Base-by-base conservation (phyloP, 2,888 invertebrate species). In the Cetonia aurata region DNA sequence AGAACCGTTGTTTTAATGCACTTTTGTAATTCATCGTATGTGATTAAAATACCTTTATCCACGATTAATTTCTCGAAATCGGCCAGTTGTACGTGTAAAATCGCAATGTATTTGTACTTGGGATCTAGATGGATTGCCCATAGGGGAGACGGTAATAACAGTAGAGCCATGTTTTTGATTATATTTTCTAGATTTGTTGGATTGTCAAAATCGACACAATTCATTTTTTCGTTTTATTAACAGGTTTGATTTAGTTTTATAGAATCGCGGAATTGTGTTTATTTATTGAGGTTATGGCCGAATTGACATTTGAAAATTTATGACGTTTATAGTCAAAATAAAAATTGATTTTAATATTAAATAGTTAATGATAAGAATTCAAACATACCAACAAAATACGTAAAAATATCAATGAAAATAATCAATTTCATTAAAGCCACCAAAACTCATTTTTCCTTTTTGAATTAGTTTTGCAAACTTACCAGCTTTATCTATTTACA, bases 101-200 rank as follows among this genome's bases (percentile, higher is more conserved):
- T 69, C 12, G 75, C 79, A 41, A 78, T 72, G 56, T 76, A 79
- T 44, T 77, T 71, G 67, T 73, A 74, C 60, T 75, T 73, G 10
- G 79, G 77, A 72, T 80, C 78, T 25, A 77, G 59, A 70, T 79
- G 79, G 31, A 77, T 67, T n/a, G 75, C 78, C 80, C 80, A 80
- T 42, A 79, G 69, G n/a, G 76, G 71, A 46, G 78, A 78, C 3
- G 80, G 80, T 70, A 79, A 71, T 25, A 75, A 65, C 12, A 80
- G 44, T 60, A 75, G 72, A 57, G 75, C 67, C 57, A 79, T 69
- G 52, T 77, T 75, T 72, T 76, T 76, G 17, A 72, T 62, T 13
- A 77, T 53, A 19, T 68, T 67, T 55, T 73, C 71, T 25, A 72
- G 69, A 41, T 57, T 50, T 25, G 31, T 60, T 3, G 67, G 12